Conservation (phyloP, 2,888 invertebrate genomes). For the Ophion obscuratus region DNA sequence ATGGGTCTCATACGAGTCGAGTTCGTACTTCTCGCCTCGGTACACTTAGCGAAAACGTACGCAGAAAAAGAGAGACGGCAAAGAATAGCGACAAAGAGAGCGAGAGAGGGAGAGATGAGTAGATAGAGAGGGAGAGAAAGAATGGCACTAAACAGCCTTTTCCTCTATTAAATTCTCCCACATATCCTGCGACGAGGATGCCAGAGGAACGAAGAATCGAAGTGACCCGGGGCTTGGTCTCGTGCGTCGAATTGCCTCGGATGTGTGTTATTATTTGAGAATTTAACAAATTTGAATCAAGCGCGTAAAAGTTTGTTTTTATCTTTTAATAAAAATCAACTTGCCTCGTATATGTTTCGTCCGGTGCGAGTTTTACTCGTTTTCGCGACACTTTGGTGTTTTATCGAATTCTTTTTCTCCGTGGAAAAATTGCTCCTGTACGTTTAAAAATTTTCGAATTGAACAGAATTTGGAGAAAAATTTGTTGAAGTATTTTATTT, state of each 20-base stretch:
- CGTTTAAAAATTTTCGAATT: no score
- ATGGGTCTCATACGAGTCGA: conserved; percentile 45
- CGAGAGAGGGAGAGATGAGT: neutral
- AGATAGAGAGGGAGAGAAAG: conserved; percentile 7
- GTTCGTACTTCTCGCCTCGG: conserved; percentile 53
- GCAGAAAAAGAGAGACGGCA: conserved; percentile 9
- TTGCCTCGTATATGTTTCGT: no score
- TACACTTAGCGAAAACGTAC: conserved; percentile 39
- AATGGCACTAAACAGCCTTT: conserved; percentile 45
- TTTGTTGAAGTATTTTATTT: no score
- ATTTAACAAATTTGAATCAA: no score
- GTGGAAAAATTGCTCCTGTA: no score
- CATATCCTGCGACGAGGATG: conserved; percentile 50
- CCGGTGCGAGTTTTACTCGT: no score
- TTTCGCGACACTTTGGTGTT: no score
- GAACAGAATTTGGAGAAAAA: no score
- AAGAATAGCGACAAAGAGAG: neutral
- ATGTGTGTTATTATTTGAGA: no score
- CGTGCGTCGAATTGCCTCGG: neutral
- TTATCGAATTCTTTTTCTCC: no score
- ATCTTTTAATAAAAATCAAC: no score
- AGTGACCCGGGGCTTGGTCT: neutral
- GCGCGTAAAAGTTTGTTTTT: no score
- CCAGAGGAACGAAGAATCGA: conserved; percentile 45
- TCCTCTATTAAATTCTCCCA: conserved; percentile 56